Base-by-base conservation (phyloP, 2,888 invertebrate genomes). In the Thysanoteuthis rhombus region DNA sequence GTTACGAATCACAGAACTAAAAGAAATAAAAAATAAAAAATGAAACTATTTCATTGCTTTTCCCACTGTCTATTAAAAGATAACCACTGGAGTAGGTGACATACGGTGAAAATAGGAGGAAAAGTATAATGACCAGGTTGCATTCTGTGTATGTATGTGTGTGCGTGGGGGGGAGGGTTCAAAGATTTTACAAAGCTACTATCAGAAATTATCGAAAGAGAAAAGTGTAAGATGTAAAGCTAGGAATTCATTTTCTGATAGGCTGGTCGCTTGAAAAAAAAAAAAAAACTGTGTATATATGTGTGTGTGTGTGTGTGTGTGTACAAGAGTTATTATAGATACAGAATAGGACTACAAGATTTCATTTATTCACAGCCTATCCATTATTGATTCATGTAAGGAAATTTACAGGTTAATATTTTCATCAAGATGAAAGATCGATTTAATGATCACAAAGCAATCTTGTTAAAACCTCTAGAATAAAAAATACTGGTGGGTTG, bases 401-500 rank as follows among this genome's bases (percentile, higher is more conserved):
- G 10, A 75, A n/a, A 75, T 75, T 75, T 75, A 75, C 75, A 75
- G 36, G 19, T 75, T 75, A 75, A 75, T 75, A 75, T 75, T n/a
- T 75, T 75, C 75, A 75, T 12, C 75, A 75, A 75, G n/a, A 75
- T 75, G 75, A 75, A 75, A 75, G 75, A 75, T n/a, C 4, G 75
- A 75, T n/a, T 75, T n/a, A 75, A 75, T 75, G 75, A 75, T 75
- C 75, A 75, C 75, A 75, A 75, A 75, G 36, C n/a, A n/a, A n/a
- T 75, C 36, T 36, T 75, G n/a, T n/a, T 75, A 36, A 75, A 75
- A 19, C n/a, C 75, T 58, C 58, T 75, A 75, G 75, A 75, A 75
- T 75, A 75, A 75, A 75, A 58, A n/a, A 75, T 75, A 75, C n/a
- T 75, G n/a, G 75, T 75, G 75, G 75, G 75, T 75, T 75, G 75